Evolutionary conservation across 2,797 vertebrate species (phyloP).

Genomic region (Hydrophis major): DNA sequence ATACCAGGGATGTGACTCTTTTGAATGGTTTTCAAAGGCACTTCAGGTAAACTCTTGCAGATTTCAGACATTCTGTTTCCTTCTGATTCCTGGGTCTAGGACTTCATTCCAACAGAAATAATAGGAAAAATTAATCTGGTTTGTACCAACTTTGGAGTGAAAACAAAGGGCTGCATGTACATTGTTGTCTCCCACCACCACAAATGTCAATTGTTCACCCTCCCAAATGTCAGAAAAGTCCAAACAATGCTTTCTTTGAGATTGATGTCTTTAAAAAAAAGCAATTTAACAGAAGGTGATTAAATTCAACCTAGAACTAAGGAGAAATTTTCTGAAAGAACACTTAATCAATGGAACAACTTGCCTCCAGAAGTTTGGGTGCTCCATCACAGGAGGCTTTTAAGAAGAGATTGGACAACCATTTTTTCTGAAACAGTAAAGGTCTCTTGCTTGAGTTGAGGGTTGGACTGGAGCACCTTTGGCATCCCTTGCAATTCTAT

Average conservation of each 20-base stretch:
- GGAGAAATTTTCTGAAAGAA: background rate
- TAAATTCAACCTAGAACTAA: background rate
- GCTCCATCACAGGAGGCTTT: background rate
- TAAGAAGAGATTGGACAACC: background rate
- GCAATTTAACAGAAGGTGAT: constrained; percentile 4
- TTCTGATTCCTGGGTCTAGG: background rate
- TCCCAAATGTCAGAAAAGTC: constrained; percentile 18
- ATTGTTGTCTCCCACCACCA: background rate
- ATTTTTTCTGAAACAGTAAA: background rate
- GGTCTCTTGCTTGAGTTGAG: background rate
- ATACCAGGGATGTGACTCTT: background rate
- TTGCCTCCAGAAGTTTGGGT: background rate
- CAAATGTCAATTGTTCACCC: background rate
- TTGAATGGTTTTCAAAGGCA: background rate
- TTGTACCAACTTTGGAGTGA: background rate
- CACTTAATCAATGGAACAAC: background rate
- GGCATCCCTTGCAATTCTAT: background rate
- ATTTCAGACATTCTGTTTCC: background rate
- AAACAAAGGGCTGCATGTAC: constrained; percentile 21
- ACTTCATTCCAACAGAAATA: constrained; percentile 39
- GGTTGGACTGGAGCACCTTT: background rate
- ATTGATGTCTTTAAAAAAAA: background rate
- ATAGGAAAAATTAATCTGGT: constrained; percentile 33
- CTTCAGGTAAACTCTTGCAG: background rate
- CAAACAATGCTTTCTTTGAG: constrained; percentile 1